Evolutionary conservation across 2,888 invertebrate genomes (phyloP).

Genomic region (Sphecodes monilicornis): DNA sequence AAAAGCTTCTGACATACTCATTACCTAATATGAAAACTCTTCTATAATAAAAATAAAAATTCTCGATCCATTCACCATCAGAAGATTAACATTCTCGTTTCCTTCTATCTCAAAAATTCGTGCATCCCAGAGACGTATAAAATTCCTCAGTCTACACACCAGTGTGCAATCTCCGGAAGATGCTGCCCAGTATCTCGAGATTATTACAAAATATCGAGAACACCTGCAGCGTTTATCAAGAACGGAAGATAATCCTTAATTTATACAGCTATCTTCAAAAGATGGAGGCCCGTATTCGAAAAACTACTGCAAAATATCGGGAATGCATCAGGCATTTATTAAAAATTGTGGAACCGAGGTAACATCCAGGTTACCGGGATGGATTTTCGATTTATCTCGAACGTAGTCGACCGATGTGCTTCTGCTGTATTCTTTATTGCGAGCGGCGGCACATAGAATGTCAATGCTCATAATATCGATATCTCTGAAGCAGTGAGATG

Average conservation of each 20-base stretch:
- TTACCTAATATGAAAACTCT: too few relatives aligned
- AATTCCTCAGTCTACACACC: neutral
- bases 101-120: too few relatives aligned
- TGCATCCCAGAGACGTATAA: neutral
- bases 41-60: too few relatives aligned
- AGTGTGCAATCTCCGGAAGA: neutral
- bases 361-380: neutral
- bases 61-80: too few relatives aligned
- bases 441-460: conserved; percentile 31
- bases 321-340: neutral
- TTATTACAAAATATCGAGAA: too few relatives aligned
- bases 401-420: neutral
- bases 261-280: neutral
- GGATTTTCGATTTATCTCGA: conserved; percentile 5
- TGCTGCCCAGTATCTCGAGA: too few relatives aligned
- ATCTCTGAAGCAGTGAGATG: conserved; percentile 8
- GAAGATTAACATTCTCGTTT: too few relatives aligned
- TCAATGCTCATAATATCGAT: conserved; percentile 59
- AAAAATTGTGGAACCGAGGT: neutral
- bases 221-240: neutral
- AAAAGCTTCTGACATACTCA: too few relatives aligned
- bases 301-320: neutral
- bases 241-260: neutral
- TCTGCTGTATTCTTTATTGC: conserved; percentile 18
- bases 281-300: neutral